Evolutionary conservation across 2,113 vertebrate species (phyloP), one percentile per base, ranked within the genome.

Genomic region (Anser cygnoides): DNA sequence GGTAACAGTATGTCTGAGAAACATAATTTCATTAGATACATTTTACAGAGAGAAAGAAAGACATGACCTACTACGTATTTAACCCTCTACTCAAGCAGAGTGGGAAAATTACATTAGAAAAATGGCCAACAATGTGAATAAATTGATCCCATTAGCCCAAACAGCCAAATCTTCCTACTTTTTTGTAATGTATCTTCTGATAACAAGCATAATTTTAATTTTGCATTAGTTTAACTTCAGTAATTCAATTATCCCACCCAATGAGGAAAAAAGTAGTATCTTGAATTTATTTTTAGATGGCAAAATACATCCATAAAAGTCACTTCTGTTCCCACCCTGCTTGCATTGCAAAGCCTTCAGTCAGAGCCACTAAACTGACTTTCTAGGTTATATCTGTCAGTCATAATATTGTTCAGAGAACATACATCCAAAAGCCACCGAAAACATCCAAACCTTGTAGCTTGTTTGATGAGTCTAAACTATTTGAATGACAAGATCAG

Each of bases 41-140:
- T 63, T 65, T 87, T 73, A 81, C 17, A 85, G 90, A 92, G 75
- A 83, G 65, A 89, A 13, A 54, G 59, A 65, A 26, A 92, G 86
- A 87, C 86, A 91, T 93, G 89, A 91, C 94, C 95, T 96, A 97
- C 96, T 96, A 96, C 87, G 49, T 89, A 95, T 76, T 95, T 82
- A 88, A 94, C 88, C 95, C 95, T 83, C 95, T 96, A 96, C 67
- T 89, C 84, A 95, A 97, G 97, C 94, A 96, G 94, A 96, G 96
- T 96, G 97, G 97, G 95, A 97, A 95, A 91, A 77, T 66, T 10
- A 92, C 61, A 22, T 35, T 13, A 89, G 75, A 84, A 90, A 89
- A 73, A 65, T 3, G 9, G 61, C 55, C 59, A 82, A 84, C 49
- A 54, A 35, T 52, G 80, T 63, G 62, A 43, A 50, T 44, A 10